Evolutionary conservation across 2,888 invertebrate species (phyloP).

Genomic region (Thera obeliscata): DNA sequence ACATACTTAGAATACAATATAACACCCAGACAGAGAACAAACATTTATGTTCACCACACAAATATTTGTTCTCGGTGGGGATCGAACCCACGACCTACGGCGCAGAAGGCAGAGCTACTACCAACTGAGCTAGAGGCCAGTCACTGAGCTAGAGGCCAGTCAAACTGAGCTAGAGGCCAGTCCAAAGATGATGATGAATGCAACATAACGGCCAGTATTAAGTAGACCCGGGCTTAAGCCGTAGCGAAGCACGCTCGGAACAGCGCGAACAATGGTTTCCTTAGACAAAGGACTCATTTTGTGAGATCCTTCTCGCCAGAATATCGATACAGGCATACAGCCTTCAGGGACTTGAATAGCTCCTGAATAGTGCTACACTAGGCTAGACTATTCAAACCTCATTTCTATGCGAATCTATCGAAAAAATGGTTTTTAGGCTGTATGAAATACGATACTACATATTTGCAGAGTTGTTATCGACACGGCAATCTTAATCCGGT

Average conservation of each 20-base stretch:
- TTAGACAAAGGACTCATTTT: constrained; percentile 58
- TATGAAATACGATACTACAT: not conserved
- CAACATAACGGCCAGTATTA: not conserved
- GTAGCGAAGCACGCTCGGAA: constrained; percentile 30
- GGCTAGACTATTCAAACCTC: constrained; percentile 21
- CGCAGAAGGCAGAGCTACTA: no score
- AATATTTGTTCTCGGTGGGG: no score
- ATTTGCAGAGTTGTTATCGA: not conserved
- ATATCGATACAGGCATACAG: constrained; percentile 39
- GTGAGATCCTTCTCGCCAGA: constrained; percentile 45
- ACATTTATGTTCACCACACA: no score
- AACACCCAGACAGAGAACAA: no score
- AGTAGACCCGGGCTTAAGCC: constrained; percentile 10
- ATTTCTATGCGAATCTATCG: constrained; percentile 9
- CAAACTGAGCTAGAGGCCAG: no score
- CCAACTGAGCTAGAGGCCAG: no score
- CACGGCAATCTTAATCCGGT: not conserved
- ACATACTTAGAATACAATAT: no score
- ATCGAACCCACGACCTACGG: no score
- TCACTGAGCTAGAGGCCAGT: no score
- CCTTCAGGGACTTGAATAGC: constrained; percentile 24
- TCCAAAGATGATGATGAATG: no score
- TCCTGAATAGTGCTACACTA: constrained; percentile 17
- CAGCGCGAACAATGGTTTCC: constrained; percentile 48
- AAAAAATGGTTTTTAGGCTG: constrained; percentile 3